Evolutionary conservation across 2,797 vertebrate genomes (phyloP), one percentile per base, ranked within the genome.

Genomic region (Glyptemys insculpta): DNA sequence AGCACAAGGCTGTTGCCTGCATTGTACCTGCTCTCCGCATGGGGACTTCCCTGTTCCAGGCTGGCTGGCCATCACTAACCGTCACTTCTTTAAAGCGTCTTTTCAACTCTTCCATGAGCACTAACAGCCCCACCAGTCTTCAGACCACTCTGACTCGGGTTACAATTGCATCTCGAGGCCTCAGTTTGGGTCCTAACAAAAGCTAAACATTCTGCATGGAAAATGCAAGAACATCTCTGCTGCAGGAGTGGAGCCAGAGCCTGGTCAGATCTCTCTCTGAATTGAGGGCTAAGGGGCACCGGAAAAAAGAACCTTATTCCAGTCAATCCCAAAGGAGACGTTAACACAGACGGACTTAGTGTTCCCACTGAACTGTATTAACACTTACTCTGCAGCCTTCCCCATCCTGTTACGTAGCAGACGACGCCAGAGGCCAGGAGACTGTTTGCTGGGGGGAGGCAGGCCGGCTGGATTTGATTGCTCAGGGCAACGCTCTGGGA

Each of bases 381-480:
- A 5, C 41, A 98, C 98, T 98, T 96, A 99, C 99, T 99, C 85
- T 95, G 96, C 85, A 98, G 83, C 3, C 98, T 98, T 34, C 99
- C 99, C 99, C 99, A 99, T 54, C 99, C 99, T 0, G 98, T 99
- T 74, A 99, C 98, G 0, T 99, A 99, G 98, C 99, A 99, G 92
- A 97, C 68, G 10, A 89, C 83, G 3, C 95, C 87, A 78, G 98
- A 34, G 4, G 98, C 3, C 6, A 99, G 98, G 83, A 98, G 79
- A 91, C 87, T 91, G 1, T 97, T 98, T 0, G 98, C 95, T 0
- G 96, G 1, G 0, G 99, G 99, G 83, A 99, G 98, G 95, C 98
- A 99, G 72, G 98, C 98, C 19, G 98, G 92, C 96, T 96, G 96
- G 89, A 99, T 97, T 79, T n/a, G 56, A 59, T 15, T 6, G 10